Evolutionary conservation across 2,113 vertebrate species (phyloP).

Genomic region (Hypomesus transpacificus): DNA sequence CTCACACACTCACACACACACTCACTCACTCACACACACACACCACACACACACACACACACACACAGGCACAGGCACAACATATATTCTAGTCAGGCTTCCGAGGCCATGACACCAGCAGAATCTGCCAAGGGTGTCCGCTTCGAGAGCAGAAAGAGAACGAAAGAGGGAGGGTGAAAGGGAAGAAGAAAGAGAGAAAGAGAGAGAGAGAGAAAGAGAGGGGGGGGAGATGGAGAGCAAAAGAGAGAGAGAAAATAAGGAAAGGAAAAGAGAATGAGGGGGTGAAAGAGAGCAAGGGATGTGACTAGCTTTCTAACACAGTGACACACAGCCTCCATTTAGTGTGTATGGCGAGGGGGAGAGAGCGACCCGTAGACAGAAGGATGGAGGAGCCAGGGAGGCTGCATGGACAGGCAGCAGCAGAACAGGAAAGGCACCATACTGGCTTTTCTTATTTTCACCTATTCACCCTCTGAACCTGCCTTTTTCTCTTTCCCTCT

Average conservation of each 20-base stretch:
- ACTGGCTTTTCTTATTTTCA: conserved; percentile 21
- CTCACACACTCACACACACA: conserved; percentile 20
- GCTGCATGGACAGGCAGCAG: conserved; percentile 37
- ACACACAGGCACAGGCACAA: conserved; percentile 7
- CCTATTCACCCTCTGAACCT: conserved; percentile 26
- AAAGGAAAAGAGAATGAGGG: conserved; percentile 26
- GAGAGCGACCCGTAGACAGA: conserved; percentile 21
- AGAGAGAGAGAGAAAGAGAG: neutral
- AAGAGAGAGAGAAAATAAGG: conserved; percentile 52
- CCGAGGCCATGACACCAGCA: conserved; percentile 57
- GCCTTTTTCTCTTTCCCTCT: neutral
- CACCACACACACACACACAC: conserved; percentile 14
- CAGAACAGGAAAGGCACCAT: neutral
- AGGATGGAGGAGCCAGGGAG: conserved; percentile 30
- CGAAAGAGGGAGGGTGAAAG: conserved; percentile 26
- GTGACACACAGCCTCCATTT: conserved; percentile 69
- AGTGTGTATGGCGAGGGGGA: conserved; percentile 44
- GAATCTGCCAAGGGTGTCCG: conserved; percentile 56
- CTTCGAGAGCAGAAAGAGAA: conserved; percentile 37
- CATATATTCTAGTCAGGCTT: conserved; percentile 53
- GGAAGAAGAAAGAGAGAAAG: neutral
- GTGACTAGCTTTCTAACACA: conserved; percentile 70
- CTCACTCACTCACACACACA: conserved; percentile 8
- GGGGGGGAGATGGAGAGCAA: conserved; percentile 45
- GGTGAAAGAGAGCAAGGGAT: conserved; percentile 52